These are phyloP conservation scores for Hecatera dysodea DNA, from an alignment of 2,888 invertebrate genomes.

Conservation along the genomic window DNA sequence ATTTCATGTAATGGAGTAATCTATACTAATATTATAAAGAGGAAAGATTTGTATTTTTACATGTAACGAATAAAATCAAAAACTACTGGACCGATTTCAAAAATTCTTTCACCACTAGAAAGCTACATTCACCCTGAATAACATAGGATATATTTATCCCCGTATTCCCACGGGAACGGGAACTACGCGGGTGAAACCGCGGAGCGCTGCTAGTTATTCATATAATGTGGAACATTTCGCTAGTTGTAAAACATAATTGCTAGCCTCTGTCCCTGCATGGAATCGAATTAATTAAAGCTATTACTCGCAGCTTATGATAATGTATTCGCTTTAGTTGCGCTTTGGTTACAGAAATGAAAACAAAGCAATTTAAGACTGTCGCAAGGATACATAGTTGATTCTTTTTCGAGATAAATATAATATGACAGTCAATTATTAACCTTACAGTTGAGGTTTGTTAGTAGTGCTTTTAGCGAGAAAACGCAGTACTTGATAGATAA, in stretches of 20 bases:
- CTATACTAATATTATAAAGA: too few species aligned
- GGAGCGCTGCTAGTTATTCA: too few species aligned
- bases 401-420: background rate
- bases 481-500: too few species aligned
- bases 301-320: background rate
- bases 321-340: background rate
- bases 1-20: background rate
- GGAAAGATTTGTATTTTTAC: too few species aligned
- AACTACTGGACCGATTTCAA: too few species aligned
- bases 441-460: background rate
- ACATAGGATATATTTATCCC: too few species aligned
- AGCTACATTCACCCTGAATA: too few species aligned
- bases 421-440: background rate
- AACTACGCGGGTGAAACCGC: too few species aligned
- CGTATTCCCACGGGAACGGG: too few species aligned
- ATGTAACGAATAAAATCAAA: too few species aligned
- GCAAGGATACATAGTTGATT: background rate
- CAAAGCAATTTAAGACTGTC: background rate
- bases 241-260: conserved; percentile 1
- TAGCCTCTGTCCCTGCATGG: conserved; percentile 9
- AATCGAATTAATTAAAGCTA: background rate
- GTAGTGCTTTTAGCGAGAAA: background rate
- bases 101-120: too few species aligned
- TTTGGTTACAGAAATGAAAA: background rate
- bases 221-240: background rate